phyloP scores from a whole-genome alignment of 1,140 invertebrate species.

The Doryteuthis pealeii region DNA sequence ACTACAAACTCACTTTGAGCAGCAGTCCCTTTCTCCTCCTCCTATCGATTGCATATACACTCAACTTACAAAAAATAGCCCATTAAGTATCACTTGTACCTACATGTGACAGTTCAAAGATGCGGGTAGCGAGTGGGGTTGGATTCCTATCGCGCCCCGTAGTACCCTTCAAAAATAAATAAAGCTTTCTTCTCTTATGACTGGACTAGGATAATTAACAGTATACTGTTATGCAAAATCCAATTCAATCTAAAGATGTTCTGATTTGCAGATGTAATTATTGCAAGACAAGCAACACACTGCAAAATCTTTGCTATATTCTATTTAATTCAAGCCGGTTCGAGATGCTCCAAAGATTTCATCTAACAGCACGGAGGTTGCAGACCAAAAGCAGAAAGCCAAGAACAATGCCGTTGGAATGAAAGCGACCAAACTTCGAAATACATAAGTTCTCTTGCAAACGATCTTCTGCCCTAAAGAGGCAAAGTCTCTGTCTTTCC shows the following conservation, averaged over 20 bases:
- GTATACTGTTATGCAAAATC: too few species aligned
- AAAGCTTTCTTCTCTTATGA: too few species aligned
- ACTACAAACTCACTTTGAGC: too few species aligned
- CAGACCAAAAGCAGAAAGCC: constrained; percentile 25
- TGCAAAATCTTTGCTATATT: constrained; percentile 77
- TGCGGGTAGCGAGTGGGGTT: too few species aligned
- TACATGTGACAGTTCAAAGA: too few species aligned
- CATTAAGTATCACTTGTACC: too few species aligned
- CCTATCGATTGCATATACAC: too few species aligned
- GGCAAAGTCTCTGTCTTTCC: constrained; percentile 70
- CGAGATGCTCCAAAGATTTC: constrained; percentile 33
- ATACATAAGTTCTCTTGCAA: constrained; percentile 82
- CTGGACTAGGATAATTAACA: too few species aligned
- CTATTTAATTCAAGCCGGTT: constrained; percentile 68
- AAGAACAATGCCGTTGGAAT: constrained; percentile 28
- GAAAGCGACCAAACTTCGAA: constrained; percentile 79
- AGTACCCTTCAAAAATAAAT: too few species aligned
- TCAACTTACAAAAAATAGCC: too few species aligned
- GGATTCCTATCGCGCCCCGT: too few species aligned
- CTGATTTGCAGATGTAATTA: constrained; percentile 70
- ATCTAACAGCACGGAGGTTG: constrained; percentile 16
- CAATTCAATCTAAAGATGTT: background rate
- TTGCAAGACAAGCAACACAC: constrained; percentile 66
- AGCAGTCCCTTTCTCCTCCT: too few species aligned
- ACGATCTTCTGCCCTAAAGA: constrained; percentile 28